Evolutionary conservation across 2,888 invertebrate species (phyloP).

Genomic region (Ochlodes sylvanus): DNA sequence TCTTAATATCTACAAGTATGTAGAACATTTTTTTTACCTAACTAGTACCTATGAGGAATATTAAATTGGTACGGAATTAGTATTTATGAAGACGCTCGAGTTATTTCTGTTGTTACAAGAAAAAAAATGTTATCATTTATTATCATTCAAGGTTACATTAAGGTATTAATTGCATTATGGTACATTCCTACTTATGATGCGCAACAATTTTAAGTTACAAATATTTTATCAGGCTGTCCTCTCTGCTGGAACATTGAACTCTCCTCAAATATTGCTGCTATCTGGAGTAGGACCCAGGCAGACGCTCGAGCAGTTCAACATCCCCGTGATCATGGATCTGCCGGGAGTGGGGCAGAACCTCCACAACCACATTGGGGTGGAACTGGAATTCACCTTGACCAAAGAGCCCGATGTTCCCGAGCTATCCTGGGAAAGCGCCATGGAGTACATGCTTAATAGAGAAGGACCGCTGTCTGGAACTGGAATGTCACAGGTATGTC

Average conservation of each 20-base stretch:
- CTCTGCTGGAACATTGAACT: conserved; percentile 87
- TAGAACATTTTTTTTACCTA: too few species aligned
- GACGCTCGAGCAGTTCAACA: conserved; percentile 84
- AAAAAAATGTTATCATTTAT: too few species aligned
- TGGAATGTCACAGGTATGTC: conserved; percentile 86
- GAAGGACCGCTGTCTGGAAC: conserved; percentile 87
- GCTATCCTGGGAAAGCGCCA: conserved; percentile 86
- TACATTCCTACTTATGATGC: too few species aligned
- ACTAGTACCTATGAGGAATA: too few species aligned
- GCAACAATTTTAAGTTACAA: too few species aligned
- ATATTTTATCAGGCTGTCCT: conserved; percentile 79
- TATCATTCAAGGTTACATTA: too few species aligned
- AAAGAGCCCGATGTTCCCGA: conserved; percentile 81
- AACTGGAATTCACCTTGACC: conserved; percentile 81
- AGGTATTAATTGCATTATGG: too few species aligned
- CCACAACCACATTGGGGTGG: conserved; percentile 88
- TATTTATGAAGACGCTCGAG: too few species aligned
- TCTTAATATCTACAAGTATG: too few species aligned
- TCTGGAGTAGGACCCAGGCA: conserved; percentile 88
- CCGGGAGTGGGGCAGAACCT: conserved; percentile 89
- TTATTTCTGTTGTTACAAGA: too few species aligned
- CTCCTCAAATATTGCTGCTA: conserved; percentile 87
- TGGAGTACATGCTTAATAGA: conserved; percentile 86
- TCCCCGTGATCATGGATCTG: conserved; percentile 85
- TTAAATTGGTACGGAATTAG: too few species aligned